Base-by-base conservation (phyloP, 2,113 vertebrate species). In the Scophthalmus maximus region DNA sequence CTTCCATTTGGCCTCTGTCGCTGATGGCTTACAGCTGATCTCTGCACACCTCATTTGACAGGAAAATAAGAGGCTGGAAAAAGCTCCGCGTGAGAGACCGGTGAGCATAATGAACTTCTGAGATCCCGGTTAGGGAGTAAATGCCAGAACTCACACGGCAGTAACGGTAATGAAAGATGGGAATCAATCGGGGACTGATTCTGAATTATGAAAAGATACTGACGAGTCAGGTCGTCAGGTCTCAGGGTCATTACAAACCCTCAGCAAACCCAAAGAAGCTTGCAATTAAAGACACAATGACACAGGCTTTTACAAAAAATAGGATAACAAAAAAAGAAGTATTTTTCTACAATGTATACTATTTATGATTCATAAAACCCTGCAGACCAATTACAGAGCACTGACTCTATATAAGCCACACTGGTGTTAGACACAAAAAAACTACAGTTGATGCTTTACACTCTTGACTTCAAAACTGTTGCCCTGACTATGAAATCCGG, bases 21-120 rank as follows among this genome's bases (percentile, higher is more conserved):
- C 68, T 79, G 73, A 81, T 76, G 82, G 83, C 74, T 87, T 72
- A 80, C 80, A 87, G 87, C 78, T 84, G 87, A 89, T 89, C 85
- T 78, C 60, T 85, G 79, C 78, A 88, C 85, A 91, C 85, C 75
- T 87, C 87, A 88, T 91, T 89, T 90, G 68, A 87, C 50, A 20
- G 64, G 11, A 73, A 78, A 85, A 87, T 81, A 80, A 76, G 76
- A 82, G 65, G 25, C 52, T 6, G 60, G 6, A n/a, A n/a, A 68
- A 64, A 65, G 68, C 79, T 65, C 61, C 25, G 61, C 70, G 50
- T 66, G 59, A 60, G 66, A 79, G 59, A 87, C 32, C 64, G 25
- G 52, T 42, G 53, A 62, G 73, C 8, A 4, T 79, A 70, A 87
- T 79, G 66, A 84, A 58, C 56, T 68, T 68, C 71, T 62, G 69